Percentiles rank a stretch among this genome's conserved stretches.
These are phyloP conservation scores for Caenorhabditis sulstoni DNA, from an alignment of 2,888 invertebrate genomes.

Conservation along the genomic window DNA sequence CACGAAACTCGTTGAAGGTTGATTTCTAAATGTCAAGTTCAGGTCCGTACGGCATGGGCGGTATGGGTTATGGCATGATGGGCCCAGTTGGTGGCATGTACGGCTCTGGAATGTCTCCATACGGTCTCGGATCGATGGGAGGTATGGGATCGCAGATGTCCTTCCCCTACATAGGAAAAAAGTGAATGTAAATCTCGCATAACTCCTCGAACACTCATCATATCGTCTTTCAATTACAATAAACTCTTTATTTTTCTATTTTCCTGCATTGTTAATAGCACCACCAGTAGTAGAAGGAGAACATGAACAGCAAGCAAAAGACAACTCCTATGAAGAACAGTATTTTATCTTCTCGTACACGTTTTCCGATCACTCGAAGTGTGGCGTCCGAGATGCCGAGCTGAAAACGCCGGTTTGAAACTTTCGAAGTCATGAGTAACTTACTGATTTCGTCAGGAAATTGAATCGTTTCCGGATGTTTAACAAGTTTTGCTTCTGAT, in stretches of 20 bases:
- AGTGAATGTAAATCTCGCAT: background rate
- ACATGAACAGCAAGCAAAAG: conserved; percentile 47
- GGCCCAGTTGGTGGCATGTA: conserved; percentile 47
- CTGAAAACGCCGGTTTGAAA: conserved; percentile 8
- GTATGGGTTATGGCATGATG: conserved; percentile 55
- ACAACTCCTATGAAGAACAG: conserved; percentile 23
- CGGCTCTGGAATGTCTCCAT: conserved; percentile 57
- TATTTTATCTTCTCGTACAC: conserved; percentile 45
- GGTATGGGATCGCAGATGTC: conserved; percentile 50
- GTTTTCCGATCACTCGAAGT: conserved; percentile 47
- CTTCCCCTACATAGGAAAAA: conserved; percentile 56
- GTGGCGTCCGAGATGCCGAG: conserved; percentile 49
- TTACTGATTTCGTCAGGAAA: conserved; percentile 46
- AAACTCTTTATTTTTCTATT: background rate
- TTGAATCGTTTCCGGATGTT: conserved; percentile 33
- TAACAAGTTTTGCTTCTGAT: conserved; percentile 33
- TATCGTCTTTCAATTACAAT: conserved; percentile 2
- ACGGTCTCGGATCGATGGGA: conserved; percentile 48
- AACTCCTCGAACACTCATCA: conserved; percentile 28
- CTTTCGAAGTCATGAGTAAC: background rate
- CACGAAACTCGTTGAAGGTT: background rate
- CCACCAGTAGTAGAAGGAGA: conserved; percentile 52
- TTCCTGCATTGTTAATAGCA: background rate
- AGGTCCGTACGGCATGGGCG: conserved; percentile 55
- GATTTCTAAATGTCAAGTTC: background rate